Percentiles rank a stretch among this genome's conserved stretches.
Conservation (phyloP, 2,113 vertebrate species). For the Onychostruthus taczanowskii region DNA sequence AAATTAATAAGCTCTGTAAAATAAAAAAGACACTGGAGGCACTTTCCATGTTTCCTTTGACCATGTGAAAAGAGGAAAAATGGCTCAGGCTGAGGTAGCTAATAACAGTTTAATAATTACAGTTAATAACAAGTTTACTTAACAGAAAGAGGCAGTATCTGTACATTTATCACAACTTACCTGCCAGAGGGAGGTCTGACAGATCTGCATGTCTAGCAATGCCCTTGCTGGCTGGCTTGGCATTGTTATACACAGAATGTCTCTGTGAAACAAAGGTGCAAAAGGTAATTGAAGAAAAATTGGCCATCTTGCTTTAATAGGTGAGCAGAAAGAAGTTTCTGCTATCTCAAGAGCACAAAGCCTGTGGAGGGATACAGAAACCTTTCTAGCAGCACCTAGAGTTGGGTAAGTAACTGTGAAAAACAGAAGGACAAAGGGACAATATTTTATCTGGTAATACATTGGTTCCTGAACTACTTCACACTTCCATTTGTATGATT, state of each 20-base stretch:
- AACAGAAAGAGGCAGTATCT: background rate
- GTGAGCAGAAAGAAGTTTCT: background rate
- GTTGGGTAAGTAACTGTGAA: background rate
- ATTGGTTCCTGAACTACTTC: background rate
- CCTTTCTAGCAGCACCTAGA: background rate
- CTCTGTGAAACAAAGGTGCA: slow-evolving; percentile 60
- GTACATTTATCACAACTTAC: slow-evolving; percentile 12
- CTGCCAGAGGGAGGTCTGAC: slow-evolving; percentile 75
- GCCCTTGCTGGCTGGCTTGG: slow-evolving; percentile 59
- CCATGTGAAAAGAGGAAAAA: background rate
- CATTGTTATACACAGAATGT: slow-evolving; percentile 67
- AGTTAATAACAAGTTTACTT: background rate
- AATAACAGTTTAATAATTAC: no score
- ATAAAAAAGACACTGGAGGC: background rate
- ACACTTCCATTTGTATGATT: background rate
- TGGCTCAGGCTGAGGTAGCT: background rate
- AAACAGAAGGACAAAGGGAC: background rate
- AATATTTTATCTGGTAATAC: background rate
- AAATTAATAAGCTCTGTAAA: background rate
- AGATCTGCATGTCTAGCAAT: slow-evolving; percentile 64
- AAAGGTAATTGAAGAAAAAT: background rate
- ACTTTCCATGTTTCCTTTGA: background rate
- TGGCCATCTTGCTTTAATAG: background rate
- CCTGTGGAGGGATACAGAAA: background rate
- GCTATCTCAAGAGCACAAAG: background rate